These are phyloP conservation scores for Pitangus sulphuratus DNA, from an alignment of 2,797 vertebrate species.

Conservation along the genomic window DNA sequence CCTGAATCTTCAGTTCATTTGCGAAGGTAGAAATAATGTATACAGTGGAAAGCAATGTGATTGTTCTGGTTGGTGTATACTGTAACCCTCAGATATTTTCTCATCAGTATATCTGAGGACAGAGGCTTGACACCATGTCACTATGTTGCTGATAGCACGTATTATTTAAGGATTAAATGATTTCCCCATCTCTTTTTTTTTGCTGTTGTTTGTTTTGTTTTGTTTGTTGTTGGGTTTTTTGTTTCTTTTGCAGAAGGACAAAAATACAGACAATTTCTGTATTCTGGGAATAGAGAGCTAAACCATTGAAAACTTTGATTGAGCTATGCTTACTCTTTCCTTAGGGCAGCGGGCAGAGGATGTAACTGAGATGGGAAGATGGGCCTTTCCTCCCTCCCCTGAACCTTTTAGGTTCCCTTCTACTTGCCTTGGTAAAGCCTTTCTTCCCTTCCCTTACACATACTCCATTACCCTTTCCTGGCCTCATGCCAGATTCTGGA, in stretches of 20 bases:
- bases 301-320: background rate
- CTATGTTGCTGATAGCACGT: background rate
- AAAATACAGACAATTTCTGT: background rate
- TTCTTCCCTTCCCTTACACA: background rate
- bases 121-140: background rate
- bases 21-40: background rate
- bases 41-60: background rate
- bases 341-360: background rate
- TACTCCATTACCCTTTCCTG: background rate
- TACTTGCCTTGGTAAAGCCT: background rate
- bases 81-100: background rate
- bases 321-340: background rate
- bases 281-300: background rate
- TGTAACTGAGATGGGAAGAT: background rate
- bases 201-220: too few relatives aligned
- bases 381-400: background rate
- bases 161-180: background rate
- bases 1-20: constrained; percentile 30
- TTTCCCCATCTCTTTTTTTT: background rate
- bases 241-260: background rate
- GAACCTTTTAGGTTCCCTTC: background rate
- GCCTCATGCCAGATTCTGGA: background rate
- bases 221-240: too few relatives aligned
- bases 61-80: background rate
- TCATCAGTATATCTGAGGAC: background rate